Evolutionary conservation across 2,113 vertebrate species (phyloP).

Genomic region (Leucosticte australis): DNA sequence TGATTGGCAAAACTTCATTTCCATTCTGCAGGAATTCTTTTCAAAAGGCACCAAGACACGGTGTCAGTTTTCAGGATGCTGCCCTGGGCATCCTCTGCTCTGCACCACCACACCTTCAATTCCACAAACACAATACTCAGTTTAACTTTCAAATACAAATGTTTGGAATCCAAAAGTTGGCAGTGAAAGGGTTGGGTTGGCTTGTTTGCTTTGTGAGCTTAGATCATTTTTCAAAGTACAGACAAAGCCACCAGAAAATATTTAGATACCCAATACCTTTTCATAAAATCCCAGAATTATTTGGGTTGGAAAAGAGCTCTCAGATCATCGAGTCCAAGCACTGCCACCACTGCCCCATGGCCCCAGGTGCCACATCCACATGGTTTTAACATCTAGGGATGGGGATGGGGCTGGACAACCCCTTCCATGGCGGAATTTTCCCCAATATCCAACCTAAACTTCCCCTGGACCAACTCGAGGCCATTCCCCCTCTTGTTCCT

Average conservation of each 20-base stretch:
- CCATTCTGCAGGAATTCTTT: neutral
- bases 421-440: neutral
- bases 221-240: rapidly evolving
- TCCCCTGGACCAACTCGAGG: neutral
- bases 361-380: neutral
- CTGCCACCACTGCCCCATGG: rapidly evolving
- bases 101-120: neutral
- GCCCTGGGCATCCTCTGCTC: neutral
- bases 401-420: neutral
- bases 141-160: neutral
- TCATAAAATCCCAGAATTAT: neutral
- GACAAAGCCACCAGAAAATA: neutral
- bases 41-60: neutral
- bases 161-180: neutral
- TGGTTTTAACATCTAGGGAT: neutral
- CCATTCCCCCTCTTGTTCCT: neutral
- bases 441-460: neutral
- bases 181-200: neutral
- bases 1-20: neutral
- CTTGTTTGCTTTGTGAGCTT: neutral
- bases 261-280: neutral
- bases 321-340: neutral
- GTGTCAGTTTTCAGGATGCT: neutral
- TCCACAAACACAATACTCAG: rapidly evolving
- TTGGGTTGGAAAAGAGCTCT: neutral